Conservation (phyloP, 2,888 invertebrate species). For the Eupithecia dodoneata region DNA sequence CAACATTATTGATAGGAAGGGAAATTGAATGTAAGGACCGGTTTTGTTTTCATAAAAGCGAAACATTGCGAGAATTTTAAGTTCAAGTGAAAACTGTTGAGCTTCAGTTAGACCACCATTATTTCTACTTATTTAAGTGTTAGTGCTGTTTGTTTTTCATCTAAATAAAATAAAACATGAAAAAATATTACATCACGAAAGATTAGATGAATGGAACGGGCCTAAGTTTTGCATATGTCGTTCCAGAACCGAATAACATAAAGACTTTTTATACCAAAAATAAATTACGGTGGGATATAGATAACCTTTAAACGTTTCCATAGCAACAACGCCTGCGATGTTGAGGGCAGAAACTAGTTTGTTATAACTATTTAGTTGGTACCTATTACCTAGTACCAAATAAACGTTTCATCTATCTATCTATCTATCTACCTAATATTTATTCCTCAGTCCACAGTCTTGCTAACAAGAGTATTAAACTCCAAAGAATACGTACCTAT, state of each 20-base stretch:
- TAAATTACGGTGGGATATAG: too few relatives aligned
- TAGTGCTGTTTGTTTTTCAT: too few relatives aligned
- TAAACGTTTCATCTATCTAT: too few relatives aligned
- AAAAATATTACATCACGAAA: not conserved
- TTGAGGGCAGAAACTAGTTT: not conserved
- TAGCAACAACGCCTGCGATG: not conserved
- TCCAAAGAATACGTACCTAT: not conserved
- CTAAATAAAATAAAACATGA: not conserved
- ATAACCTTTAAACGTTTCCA: not conserved
- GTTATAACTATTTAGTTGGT: not conserved
- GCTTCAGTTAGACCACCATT: too few relatives aligned
- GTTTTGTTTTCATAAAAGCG: not conserved
- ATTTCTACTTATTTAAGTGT: too few relatives aligned
- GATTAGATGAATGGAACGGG: too few relatives aligned
- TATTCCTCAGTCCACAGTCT: not conserved
- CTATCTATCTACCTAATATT: too few relatives aligned
- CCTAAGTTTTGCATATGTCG: too few relatives aligned
- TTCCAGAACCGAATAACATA: too few relatives aligned
- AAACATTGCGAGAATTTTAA: not conserved
- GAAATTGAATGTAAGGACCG: not conserved
- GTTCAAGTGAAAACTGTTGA: too few relatives aligned
- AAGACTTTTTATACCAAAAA: too few relatives aligned
- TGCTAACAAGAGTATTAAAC: not conserved
- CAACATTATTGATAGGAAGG: not conserved
- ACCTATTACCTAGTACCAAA: too few relatives aligned